Base-by-base conservation (phyloP, 1,140 invertebrate genomes). In the Ostrea denselamellosa region DNA sequence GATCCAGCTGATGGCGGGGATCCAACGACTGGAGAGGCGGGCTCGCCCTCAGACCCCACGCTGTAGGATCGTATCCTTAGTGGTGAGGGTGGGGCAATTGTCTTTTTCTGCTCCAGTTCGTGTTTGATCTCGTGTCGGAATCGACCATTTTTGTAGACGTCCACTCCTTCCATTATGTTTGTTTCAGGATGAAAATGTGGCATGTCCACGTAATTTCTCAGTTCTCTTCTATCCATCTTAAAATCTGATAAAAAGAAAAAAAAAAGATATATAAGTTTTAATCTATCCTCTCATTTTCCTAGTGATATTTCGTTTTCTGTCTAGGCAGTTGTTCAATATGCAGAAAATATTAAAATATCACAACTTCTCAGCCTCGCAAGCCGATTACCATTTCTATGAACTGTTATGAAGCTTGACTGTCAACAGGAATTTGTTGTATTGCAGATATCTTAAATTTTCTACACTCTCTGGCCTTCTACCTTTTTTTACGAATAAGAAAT, bases 161-260 rank as follows among this genome's bases (percentile, higher is more conserved):
- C 82, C 12, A 83, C 82, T 19, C 82, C 82, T 17, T 22, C 25
- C 44, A 83, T 54, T 34, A 83, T 44, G 52, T 83, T 83, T 83
- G 51, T 83, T 44, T 83, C 82, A 10, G 82, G 82, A 12, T 83
- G 82, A 44, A 83, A 53, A 52, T 83, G 82, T 83, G 82, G 82
- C 82, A 77, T 77, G 12, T 77, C 68, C 68, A 77, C 68, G 25
- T 77, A 77, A 14, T 77, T 77, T 77, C 68, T 77, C 10, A 77
- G 25, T 25, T 77, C 68, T 77, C 68, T 34, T 10, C 68, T 77
- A 25, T 77, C 68, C 68, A 77, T 62, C 5, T 62, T 62, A 7
- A n/a, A 44, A 19, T 19, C 56, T 62, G 56, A 62, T 5, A 17
- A n/a, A 62, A 7, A 62, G 56, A 19, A 17, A 12, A 4, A 7